Evolutionary conservation across 2,888 invertebrate species (phyloP), one percentile per base, ranked within the genome.

Genomic region (Tortricodes alternella): DNA sequence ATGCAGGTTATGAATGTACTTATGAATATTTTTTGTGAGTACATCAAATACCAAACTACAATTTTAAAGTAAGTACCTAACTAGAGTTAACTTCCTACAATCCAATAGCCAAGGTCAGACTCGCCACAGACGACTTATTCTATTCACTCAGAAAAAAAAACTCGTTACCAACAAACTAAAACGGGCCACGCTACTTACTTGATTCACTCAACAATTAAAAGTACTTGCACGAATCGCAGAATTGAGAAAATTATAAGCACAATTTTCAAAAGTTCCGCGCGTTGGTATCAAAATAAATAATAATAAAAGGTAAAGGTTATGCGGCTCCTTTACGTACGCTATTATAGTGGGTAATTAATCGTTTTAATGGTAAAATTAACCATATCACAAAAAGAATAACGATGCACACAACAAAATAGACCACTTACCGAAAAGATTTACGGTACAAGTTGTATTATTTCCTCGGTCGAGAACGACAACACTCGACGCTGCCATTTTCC

Each of bases 391-490:
- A 23, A 46, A 58, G 35, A 35, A 44, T 48, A 56, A 34, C 37
- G 58, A 51, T 18, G 32, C 62, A 59, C 64, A 62, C 58, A 60
- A 62, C 44, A 41, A 60, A 67, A 64, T 37, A 27, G 55, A 62
- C 64, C 66, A 92, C 94, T 94, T 92, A 98, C 98, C 98, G 92
- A 97, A 97, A 90, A 98, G 94, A 93, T 98, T 98, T 88, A 98
- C 96, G 80, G 97, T 97, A 92, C 97, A 97, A 85, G 97, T 97
- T 87, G 97, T 98, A 92, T 97, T 97, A 92, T 98, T 97, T 89
- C 97, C 97, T 89, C 98, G 94, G 92, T 98, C 97, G 82, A 97
- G 93, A 81, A 97, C 96, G 90, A 98, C 97, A 91, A 97, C 97
- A 94, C 96, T 97, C 84, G 97, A 97, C 92, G 96, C 96, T 94